Evolutionary conservation across 1,140 invertebrate species (phyloP).

Genomic region (Littorina saxatilis): DNA sequence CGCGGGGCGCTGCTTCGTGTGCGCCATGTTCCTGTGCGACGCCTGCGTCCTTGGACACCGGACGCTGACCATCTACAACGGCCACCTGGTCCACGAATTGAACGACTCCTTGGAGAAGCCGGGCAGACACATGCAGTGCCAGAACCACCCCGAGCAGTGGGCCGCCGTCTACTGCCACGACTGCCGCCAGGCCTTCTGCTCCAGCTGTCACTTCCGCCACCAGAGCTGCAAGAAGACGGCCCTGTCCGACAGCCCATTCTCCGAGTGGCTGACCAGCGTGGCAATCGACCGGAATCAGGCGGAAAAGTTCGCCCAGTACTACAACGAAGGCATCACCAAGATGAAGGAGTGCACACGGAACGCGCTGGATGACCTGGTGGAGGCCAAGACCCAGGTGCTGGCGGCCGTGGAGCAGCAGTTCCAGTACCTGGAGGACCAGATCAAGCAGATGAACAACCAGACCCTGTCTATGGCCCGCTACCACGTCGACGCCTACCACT

Average conservation of each 20-base stretch:
- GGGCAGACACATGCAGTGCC: slow-evolving; percentile 76
- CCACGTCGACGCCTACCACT: background rate
- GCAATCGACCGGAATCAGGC: background rate
- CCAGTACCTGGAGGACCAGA: background rate
- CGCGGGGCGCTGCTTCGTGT: slow-evolving; percentile 89
- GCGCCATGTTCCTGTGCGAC: slow-evolving; percentile 94
- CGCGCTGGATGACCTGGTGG: background rate
- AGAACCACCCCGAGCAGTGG: slow-evolving; percentile 89
- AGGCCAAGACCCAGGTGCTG: background rate
- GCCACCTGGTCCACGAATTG: slow-evolving; percentile 88
- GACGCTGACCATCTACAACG: slow-evolving; percentile 99
- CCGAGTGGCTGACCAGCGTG: background rate
- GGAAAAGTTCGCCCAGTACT: background rate
- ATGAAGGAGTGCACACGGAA: background rate
- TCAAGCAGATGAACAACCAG: background rate
- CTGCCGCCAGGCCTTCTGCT: slow-evolving; percentile 93
- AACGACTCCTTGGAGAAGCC: background rate
- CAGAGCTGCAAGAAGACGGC: background rate
- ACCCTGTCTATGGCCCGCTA: background rate
- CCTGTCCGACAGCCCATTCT: background rate
- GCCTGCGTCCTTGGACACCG: slow-evolving; percentile 99
- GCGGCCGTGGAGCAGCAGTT: background rate
- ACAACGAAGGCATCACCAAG: background rate
- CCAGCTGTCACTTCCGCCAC: slow-evolving; percentile 87
- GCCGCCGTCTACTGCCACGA: slow-evolving; percentile 94